Conservation (phyloP, 1,140 invertebrate genomes). For the Drepana arcuata region DNA sequence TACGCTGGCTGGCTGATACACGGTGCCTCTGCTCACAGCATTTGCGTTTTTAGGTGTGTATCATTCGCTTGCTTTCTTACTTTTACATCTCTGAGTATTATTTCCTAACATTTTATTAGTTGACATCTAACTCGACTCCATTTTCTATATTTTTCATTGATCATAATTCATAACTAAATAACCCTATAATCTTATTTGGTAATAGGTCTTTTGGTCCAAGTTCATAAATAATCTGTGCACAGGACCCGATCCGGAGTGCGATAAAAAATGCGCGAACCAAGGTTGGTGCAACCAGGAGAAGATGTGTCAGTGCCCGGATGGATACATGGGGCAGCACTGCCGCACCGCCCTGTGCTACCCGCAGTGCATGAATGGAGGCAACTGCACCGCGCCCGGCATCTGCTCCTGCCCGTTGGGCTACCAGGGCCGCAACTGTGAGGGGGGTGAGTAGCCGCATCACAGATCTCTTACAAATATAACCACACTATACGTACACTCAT, state of each 20-base stretch:
- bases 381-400: slow-evolving; percentile 88
- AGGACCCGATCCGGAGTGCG: slow-evolving; percentile 91
- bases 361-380: slow-evolving; percentile 93
- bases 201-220: too few species aligned
- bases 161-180: slow-evolving; percentile 2
- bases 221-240: too few species aligned
- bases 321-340: slow-evolving; percentile 91
- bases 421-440: slow-evolving; percentile 93
- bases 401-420: slow-evolving; percentile 91
- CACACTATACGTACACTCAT: too few species aligned
- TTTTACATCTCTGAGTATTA: too few species aligned
- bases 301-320: slow-evolving; percentile 89
- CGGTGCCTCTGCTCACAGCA: slow-evolving; percentile 68
- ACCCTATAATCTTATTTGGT: too few species aligned
- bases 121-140: too few species aligned
- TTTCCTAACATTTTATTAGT: too few species aligned
- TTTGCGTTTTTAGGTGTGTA: slow-evolving; percentile 69
- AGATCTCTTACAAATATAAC: too few species aligned
- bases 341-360: slow-evolving; percentile 92
- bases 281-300: slow-evolving; percentile 86
- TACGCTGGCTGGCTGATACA: slow-evolving; percentile 37
- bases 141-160: too few species aligned
- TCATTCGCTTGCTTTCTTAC: slow-evolving; percentile 38
- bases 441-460: too few species aligned
- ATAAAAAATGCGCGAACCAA: slow-evolving; percentile 87